Evolutionary conservation across 1,140 invertebrate species (phyloP), one percentile per base, ranked within the genome.

Genomic region (Metopolophium dirhodum): DNA sequence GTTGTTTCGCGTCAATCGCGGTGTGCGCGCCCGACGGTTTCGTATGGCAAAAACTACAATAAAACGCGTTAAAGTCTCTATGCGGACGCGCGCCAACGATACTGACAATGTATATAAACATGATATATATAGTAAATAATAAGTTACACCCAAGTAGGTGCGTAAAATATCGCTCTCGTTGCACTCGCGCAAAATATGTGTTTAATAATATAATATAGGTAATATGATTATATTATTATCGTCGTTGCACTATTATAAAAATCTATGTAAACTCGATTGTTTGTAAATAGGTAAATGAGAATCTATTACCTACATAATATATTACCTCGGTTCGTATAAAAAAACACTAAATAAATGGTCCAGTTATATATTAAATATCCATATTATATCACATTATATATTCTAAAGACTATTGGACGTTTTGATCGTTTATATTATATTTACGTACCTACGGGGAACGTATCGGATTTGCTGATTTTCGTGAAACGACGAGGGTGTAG

Each of bases 11-110:
- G 37, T 23, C 61, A 77, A 77, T 77, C 4, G 30, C 4, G 14
- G n/a, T 77, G 61, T 18, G 30, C n/a, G 61, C 30, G 61, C n/a
- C 7, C 30, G 61, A 77, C n/a, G 61, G n/a, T 77, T 77, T 77
- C n/a, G 61, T 77, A 77, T 77, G 30, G 18, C 61, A 20, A n/a
- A 54, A 77, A 77, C 61, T 77, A 77, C 23, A 47, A 87, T 30
- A 41, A 47, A n/a, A 47, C 85, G 30, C 85, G 85, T 87, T 47
- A 87, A 87, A 87, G 45, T 87, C 85, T 87, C 45, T 87, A 49
- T 47, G 37, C 23, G 37, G 23, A 37, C 83, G 9, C 2, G 41
- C 20, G 23, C 83, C 83, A 41, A 77, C 30, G n/a, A 61, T 41
- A 41, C n/a, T 14, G 14, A 18, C 14, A 68, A 68, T n/a, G 30